These are phyloP conservation scores for Saguinus imperator DNA, from an alignment of 2,113 vertebrate species.

Conservation along the genomic window DNA sequence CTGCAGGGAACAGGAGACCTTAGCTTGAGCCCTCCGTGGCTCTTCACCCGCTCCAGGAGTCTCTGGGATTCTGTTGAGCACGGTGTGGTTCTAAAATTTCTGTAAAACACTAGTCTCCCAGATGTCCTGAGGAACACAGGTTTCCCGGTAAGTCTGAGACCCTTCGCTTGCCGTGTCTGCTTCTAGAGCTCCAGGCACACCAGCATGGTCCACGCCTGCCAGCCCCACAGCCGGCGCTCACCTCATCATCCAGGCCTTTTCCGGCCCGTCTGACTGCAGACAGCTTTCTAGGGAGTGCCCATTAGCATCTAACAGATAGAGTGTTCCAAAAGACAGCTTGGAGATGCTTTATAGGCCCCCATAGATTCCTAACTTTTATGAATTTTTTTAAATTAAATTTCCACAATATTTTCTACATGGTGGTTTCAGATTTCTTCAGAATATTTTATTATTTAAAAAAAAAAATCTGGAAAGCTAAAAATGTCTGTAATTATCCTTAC, in stretches of 20 bases:
- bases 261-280: background rate
- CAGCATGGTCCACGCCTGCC: fast-evolving
- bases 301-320: background rate
- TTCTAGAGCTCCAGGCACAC: fast-evolving
- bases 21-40: background rate
- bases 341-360: background rate
- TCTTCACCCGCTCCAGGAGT: background rate
- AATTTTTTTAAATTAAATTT: conserved; percentile 37
- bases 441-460: conserved; percentile 55
- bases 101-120: background rate
- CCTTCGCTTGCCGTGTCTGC: fast-evolving
- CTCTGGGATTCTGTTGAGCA: background rate
- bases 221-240: fast-evolving
- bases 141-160: background rate
- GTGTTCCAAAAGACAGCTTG: background rate
- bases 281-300: background rate
- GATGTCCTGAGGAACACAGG: background rate
- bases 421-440: conserved; percentile 44
- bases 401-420: conserved; percentile 41
- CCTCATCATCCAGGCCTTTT: background rate
- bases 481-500: conserved; percentile 61
- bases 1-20: background rate
- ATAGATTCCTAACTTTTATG: background rate
- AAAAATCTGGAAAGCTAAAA: conserved; percentile 69
- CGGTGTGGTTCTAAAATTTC: background rate